Conservation (phyloP, 2,797 vertebrate species). For the Amniataba percoides region DNA sequence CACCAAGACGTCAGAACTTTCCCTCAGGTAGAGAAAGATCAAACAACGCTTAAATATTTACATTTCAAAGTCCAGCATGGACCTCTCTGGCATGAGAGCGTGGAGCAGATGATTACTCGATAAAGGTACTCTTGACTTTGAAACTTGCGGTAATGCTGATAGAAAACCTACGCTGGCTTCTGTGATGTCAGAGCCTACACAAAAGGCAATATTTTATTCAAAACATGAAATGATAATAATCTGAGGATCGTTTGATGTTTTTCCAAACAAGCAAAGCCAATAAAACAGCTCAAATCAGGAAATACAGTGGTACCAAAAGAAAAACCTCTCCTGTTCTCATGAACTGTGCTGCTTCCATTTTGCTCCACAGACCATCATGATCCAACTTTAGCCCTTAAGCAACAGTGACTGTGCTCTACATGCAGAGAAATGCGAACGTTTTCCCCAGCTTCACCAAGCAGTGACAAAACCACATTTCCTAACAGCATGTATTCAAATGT, state of each 20-base stretch:
- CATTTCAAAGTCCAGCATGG: neutral
- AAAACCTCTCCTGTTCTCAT: neutral
- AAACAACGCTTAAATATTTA: neutral
- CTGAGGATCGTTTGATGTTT: neutral
- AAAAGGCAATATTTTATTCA: neutral
- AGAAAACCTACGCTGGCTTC: neutral
- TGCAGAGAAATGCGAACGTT: conserved; percentile 13
- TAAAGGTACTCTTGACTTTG: neutral
- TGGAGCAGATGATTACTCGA: neutral
- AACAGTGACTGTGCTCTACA: neutral
- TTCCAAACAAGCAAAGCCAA: neutral
- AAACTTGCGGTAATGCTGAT: neutral
- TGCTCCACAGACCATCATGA: neutral
- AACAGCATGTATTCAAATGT: conserved; percentile 21
- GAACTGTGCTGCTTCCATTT: conserved; percentile 16
- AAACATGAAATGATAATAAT: conserved; percentile 10
- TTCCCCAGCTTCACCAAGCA: neutral
- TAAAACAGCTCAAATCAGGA: conserved; percentile 1
- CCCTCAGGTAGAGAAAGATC: conserved; percentile 82
- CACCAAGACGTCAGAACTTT: conserved; percentile 71
- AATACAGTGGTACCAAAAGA: neutral
- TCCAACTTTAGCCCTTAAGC: neutral
- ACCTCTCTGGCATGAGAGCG: neutral
- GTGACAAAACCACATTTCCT: neutral
- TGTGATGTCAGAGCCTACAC: neutral